Conservation (phyloP, 2,888 invertebrate species). For the Pollenia labialis region DNA sequence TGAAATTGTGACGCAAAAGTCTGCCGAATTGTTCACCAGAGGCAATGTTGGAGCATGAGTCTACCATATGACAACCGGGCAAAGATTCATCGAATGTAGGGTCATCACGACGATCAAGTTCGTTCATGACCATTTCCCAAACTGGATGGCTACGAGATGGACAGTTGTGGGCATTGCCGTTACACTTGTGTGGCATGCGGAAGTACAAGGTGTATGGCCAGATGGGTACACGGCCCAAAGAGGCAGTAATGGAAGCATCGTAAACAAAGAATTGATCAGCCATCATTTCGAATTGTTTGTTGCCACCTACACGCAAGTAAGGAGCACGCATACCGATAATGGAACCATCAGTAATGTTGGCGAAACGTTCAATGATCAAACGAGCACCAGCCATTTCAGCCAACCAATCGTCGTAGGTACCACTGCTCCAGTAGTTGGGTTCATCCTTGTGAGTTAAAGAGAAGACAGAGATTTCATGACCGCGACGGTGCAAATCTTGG, state of each 20-base stretch:
- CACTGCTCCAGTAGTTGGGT: slow-evolving; percentile 94
- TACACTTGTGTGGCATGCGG: slow-evolving; percentile 97
- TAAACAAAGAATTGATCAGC: slow-evolving; percentile 97
- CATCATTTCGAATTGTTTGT: slow-evolving; percentile 99
- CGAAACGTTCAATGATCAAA: slow-evolving; percentile 93
- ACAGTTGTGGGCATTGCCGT: slow-evolving; percentile 96
- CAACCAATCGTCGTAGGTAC: slow-evolving; percentile 95
- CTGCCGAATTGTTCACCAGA: slow-evolving; percentile 95
- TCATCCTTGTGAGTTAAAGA: slow-evolving; percentile 97
- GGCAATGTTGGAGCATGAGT: slow-evolving; percentile 96
- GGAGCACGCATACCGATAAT: slow-evolving; percentile 95
- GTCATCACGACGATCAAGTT: slow-evolving; percentile 95
- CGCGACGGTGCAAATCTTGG: slow-evolving; percentile 94
- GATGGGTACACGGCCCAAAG: slow-evolving; percentile 93
- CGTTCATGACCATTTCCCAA: slow-evolving; percentile 99
- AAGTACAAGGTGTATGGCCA: slow-evolving; percentile 99
- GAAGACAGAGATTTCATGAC: slow-evolving; percentile 96
- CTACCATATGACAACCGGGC: slow-evolving; percentile 97
- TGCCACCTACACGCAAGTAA: slow-evolving; percentile 95
- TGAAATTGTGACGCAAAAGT: slow-evolving; percentile 96
- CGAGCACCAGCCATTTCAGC: slow-evolving; percentile 97
- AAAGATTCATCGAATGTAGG: slow-evolving; percentile 96
- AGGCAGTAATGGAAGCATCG: slow-evolving; percentile 97
- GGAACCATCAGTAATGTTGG: slow-evolving; percentile 95
- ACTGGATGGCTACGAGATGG: slow-evolving; percentile 95